These are phyloP conservation scores for Anagyrus pseudococci DNA, from an alignment of 2,888 invertebrate genomes.

Conservation along the genomic window DNA sequence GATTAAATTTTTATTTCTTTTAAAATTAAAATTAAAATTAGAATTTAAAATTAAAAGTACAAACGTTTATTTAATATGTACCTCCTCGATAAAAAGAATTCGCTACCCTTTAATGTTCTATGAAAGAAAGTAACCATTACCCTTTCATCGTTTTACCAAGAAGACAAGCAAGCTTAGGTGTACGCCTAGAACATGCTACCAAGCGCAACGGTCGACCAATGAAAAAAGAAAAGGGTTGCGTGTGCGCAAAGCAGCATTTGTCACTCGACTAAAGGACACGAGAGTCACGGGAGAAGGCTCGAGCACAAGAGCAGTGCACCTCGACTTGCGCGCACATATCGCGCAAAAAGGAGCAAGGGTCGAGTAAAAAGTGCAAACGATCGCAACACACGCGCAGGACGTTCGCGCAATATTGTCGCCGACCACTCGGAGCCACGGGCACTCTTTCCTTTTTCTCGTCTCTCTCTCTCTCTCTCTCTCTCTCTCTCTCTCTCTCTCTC, in stretches of 20 bases:
- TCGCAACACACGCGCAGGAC: not conserved
- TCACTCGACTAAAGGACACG: not conserved
- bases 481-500: slow-evolving; percentile 20
- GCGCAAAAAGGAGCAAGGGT: not conserved
- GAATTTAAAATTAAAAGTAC: too few relatives aligned
- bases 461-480: too few relatives aligned
- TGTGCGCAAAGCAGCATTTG: not conserved
- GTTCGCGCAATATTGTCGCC: not conserved
- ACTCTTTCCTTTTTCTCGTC: too few relatives aligned
- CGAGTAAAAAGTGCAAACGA: not conserved
- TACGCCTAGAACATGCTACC: not conserved
- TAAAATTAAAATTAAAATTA: too few relatives aligned
- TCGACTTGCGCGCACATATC: not conserved
- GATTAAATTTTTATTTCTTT: too few relatives aligned
- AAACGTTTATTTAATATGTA: too few relatives aligned
- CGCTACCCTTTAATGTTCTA: too few relatives aligned
- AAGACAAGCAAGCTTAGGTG: slow-evolving; percentile 1
- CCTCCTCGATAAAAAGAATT: too few relatives aligned
- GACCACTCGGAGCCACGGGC: too few relatives aligned
- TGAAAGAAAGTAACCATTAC: too few relatives aligned
- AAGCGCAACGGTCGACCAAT: not conserved
- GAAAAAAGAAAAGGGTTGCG: not conserved
- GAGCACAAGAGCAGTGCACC: too few relatives aligned
- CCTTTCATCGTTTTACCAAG: too few relatives aligned
- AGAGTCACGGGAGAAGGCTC: not conserved